Base-by-base conservation (phyloP, 2,113 vertebrate genomes). In the Bos indicus region DNA sequence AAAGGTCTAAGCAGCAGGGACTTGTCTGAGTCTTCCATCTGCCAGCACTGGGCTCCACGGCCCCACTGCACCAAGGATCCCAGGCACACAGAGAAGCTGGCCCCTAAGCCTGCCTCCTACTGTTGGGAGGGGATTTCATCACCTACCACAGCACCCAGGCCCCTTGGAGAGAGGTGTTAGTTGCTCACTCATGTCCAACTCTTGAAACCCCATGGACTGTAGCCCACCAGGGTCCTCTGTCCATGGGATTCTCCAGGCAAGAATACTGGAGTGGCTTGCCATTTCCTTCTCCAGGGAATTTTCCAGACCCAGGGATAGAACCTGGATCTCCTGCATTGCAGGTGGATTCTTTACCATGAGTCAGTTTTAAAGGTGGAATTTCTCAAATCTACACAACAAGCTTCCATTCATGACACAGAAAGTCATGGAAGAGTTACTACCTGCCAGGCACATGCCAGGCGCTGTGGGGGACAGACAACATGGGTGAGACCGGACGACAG, bases 1-100 rank as follows among this genome's bases (percentile, higher is more conserved):
- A 83, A 97, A 98, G 92, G 91, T 52, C 82, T 81, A 57, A 26
- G 59, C 77, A 88, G 92, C 89, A 64, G n/a, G n/a, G 21, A 91
- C 83, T 25, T 36, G 83, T 96, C 67, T 36, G 26, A 90, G 95
- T 93, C 95, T 87, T 46, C 77, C 77, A 36, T 26, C 33, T 71
- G 48, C 67, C 67, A 59, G 94, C 67, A 80, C 96, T 11, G 52
- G 51, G 43, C 26, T 43, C 64, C 46, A 19, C 2, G 0, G 25
- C 2, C 30, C 62, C 25, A 16, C 30, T 33, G n/a, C 10, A 2
- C 30, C 4, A 1, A 77, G n/a, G 51, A 52, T 8, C 16, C 14
- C 0, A 4, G 40, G 54, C 33, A 78, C 81, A 46, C 71, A 52
- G 52, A 64, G 78, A 62, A 33, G 93, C 95, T 96, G 62, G 5